A percentile compares a stretch with the other conserved stretches of the same genome.
Conservation (phyloP, 2,888 invertebrate species). For the Thymelicus lineola region DNA sequence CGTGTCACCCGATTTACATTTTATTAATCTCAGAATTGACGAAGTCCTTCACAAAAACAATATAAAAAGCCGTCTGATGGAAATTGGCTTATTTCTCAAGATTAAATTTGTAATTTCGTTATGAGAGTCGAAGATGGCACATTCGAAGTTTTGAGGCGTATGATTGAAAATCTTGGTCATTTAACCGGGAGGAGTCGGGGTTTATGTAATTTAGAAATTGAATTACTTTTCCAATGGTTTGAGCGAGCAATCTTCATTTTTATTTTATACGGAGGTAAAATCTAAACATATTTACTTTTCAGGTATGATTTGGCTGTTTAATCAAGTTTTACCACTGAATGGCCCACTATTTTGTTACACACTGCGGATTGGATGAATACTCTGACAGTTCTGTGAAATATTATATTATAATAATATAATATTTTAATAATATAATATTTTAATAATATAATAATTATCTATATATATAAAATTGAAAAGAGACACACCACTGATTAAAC, state of each 20-base stretch:
- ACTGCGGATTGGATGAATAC: no score
- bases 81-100: slow-evolving; percentile 32
- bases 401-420: no score
- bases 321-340: no score
- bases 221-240: slow-evolving; percentile 11
- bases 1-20: slow-evolving; percentile 39
- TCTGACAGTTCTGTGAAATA: no score
- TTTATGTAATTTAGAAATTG: slow-evolving; percentile 9
- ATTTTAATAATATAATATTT: no score
- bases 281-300: not conserved
- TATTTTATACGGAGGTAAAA: not conserved
- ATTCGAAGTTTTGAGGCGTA: slow-evolving; percentile 34
- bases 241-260: slow-evolving; percentile 1
- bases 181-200: slow-evolving; percentile 2
- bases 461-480: no score
- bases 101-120: slow-evolving; percentile 37
- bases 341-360: no score
- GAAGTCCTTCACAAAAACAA: slow-evolving; percentile 39
- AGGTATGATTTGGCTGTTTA: not conserved
- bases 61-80: slow-evolving; percentile 39
- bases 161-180: slow-evolving; percentile 32
- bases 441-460: no score
- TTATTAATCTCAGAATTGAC: slow-evolving; percentile 42
- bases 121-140: slow-evolving; percentile 32
- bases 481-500: no score